Conservation (phyloP, 2,888 invertebrate species). For the Euphydryas editha region DNA sequence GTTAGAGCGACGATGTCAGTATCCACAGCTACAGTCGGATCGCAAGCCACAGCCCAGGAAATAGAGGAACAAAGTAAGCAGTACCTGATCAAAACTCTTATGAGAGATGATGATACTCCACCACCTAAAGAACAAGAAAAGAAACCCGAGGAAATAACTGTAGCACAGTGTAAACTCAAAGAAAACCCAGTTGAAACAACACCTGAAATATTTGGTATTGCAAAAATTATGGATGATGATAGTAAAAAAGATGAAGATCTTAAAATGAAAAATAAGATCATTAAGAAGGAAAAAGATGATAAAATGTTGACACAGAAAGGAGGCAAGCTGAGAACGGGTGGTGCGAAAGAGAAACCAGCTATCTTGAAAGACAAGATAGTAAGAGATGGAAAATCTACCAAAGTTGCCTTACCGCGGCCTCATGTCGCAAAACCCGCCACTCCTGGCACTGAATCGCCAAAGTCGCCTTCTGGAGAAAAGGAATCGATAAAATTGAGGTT, state of each 20-base stretch:
- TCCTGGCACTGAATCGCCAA: slow-evolving; percentile 59
- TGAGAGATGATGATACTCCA: slow-evolving; percentile 93
- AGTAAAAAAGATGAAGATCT: slow-evolving; percentile 54
- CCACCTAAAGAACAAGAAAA: slow-evolving; percentile 84
- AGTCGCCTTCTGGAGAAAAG: slow-evolving; percentile 73
- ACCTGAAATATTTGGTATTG: slow-evolving; percentile 83
- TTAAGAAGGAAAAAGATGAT: slow-evolving; percentile 61
- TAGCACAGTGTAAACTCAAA: slow-evolving; percentile 67
- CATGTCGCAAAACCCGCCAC: slow-evolving; percentile 56
- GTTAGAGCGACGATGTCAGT: slow-evolving; percentile 61
- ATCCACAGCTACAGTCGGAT: slow-evolving; percentile 73
- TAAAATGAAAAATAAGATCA: slow-evolving; percentile 50
- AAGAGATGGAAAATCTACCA: slow-evolving; percentile 70
- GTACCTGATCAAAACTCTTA: slow-evolving; percentile 95
- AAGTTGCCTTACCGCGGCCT: slow-evolving; percentile 70
- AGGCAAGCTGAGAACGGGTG: slow-evolving; percentile 67
- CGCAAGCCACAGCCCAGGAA: slow-evolving; percentile 80
- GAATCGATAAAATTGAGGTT: slow-evolving; percentile 93
- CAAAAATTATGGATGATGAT: slow-evolving; percentile 69
- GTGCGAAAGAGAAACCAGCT: slow-evolving; percentile 72
- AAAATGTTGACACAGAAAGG: slow-evolving; percentile 66
- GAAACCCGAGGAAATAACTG: slow-evolving; percentile 81
- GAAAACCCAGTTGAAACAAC: slow-evolving; percentile 66
- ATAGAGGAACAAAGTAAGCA: slow-evolving; percentile 88
- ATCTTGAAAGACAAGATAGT: slow-evolving; percentile 72